Conservation (phyloP, 2,797 vertebrate genomes). For the Threskiornis aethiopicus region DNA sequence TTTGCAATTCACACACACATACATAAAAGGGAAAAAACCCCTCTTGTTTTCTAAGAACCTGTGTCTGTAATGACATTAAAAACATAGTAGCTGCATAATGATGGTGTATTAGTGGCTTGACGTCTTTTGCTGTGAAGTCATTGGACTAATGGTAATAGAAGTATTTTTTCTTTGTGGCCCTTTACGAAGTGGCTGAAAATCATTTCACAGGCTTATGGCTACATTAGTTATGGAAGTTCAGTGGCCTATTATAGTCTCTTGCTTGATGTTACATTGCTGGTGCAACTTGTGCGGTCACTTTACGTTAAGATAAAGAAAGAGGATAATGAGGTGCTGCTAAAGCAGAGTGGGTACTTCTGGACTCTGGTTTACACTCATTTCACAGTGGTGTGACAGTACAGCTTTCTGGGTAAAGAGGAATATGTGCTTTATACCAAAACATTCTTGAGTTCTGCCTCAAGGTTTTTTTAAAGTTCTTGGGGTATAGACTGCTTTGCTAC, state of each 20-base stretch:
- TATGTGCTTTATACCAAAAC: not conserved
- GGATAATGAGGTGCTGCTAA: not conserved
- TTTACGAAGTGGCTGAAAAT: not conserved
- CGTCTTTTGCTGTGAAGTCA: not conserved
- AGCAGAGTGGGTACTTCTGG: not conserved
- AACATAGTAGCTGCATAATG: not conserved
- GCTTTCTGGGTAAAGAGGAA: not conserved
- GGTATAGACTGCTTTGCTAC: not conserved
- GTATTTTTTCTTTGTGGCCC: not conserved
- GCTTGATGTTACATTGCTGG: not conserved
- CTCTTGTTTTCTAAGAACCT: not conserved
- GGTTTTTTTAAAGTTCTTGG: not conserved
- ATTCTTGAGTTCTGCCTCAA: not conserved
- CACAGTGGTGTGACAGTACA: not conserved
- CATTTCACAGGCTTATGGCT: not conserved
- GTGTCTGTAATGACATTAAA: not conserved
- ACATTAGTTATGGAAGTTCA: not conserved
- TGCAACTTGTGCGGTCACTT: not conserved
- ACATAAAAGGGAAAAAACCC: not conserved
- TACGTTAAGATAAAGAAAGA: not conserved
- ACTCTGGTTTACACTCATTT: not conserved
- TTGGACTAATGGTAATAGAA: not conserved
- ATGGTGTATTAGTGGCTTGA: not conserved
- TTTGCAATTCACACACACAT: not conserved
- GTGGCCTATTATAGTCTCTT: not conserved